A percentile compares a stretch with the other conserved stretches of the same genome.
These are phyloP conservation scores for Cyprinella venusta DNA, from an alignment of 2,797 vertebrate genomes.

Conservation along the genomic window DNA sequence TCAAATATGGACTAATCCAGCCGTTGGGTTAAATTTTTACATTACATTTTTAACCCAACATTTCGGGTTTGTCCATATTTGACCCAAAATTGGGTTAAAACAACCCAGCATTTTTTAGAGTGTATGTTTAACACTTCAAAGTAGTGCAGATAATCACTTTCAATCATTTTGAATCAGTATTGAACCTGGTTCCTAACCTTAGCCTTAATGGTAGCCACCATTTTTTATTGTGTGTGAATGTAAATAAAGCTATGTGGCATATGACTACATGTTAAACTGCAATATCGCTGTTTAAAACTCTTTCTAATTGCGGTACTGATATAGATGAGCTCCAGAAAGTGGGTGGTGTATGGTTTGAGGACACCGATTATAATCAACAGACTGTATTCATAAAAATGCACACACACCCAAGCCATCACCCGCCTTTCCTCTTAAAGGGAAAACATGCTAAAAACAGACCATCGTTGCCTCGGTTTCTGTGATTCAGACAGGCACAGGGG, in stretches of 20 bases:
- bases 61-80: no score
- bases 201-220: neutral
- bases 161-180: neutral
- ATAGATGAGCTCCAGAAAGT: slow-evolving; percentile 15
- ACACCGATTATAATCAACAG: slow-evolving; percentile 33
- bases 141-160: neutral
- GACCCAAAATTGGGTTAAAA: no score
- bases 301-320: neutral
- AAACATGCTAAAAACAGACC: slow-evolving; percentile 59
- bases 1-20: no score
- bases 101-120: no score
- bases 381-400: slow-evolving; percentile 40
- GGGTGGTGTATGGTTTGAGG: slow-evolving; percentile 39
- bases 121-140: neutral
- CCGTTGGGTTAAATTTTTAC: no score
- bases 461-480: slow-evolving; percentile 47
- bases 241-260: neutral
- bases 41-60: no score
- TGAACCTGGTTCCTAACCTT: neutral
- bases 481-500: slow-evolving; percentile 24
- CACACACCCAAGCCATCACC: slow-evolving; percentile 51
- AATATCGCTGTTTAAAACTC: neutral
- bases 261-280: no score
- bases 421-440: slow-evolving; percentile 58
- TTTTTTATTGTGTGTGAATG: neutral